Evolutionary conservation across 2,797 vertebrate species (phyloP).

Genomic region (Silurus lanzhouensis): DNA sequence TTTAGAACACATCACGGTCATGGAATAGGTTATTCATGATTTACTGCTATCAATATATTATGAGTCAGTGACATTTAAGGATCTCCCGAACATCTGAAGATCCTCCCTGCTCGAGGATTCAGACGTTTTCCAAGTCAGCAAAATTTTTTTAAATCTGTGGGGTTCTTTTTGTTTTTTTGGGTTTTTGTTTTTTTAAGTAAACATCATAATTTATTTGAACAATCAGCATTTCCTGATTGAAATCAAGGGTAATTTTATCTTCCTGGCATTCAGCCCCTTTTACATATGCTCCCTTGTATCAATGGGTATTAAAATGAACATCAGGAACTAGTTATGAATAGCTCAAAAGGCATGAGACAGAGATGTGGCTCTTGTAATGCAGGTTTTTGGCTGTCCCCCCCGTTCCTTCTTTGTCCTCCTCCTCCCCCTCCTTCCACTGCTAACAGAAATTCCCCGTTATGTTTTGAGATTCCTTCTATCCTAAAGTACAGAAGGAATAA

Average conservation of each 20-base stretch:
- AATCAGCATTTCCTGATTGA: conserved; percentile 15
- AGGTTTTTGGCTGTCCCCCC: neutral
- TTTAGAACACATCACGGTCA: conserved; percentile 20
- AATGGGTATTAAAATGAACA: conserved; percentile 25
- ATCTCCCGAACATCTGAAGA: neutral
- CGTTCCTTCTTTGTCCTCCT: no score
- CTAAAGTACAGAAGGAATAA: neutral
- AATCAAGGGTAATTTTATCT: conserved; percentile 39
- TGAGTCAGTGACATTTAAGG: conserved; percentile 16
- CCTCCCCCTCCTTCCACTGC: no score
- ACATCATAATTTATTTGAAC: conserved; percentile 32
- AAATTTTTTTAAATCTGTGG: neutral
- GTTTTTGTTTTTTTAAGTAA: neutral
- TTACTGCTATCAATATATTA: conserved; percentile 14
- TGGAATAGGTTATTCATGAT: conserved; percentile 24
- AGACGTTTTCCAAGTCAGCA: neutral
- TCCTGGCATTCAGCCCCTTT: conserved; percentile 25
- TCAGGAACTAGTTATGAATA: conserved; percentile 44
- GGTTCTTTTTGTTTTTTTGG: neutral
- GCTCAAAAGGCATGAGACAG: conserved; percentile 15
- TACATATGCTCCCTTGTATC: conserved; percentile 34
- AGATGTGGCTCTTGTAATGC: conserved; percentile 19
- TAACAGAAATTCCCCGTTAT: neutral
- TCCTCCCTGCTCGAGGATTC: neutral
- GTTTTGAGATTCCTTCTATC: conserved; percentile 1